Conservation (phyloP, 2,113 vertebrate genomes). For the Lycaon pictus region DNA sequence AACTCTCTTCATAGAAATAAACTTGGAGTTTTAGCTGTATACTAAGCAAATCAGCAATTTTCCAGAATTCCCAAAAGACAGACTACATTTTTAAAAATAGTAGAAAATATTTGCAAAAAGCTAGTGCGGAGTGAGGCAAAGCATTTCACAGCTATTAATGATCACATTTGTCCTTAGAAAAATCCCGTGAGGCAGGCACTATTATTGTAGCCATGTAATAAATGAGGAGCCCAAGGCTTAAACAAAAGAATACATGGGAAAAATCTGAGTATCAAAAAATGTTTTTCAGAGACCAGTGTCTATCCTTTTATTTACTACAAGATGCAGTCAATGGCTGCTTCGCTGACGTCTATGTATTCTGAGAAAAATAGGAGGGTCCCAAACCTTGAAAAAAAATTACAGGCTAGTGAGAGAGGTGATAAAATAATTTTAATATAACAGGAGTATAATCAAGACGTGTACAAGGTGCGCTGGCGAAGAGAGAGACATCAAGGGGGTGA, state of each 20-base stretch:
- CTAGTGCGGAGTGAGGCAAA: background rate
- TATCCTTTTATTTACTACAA: background rate
- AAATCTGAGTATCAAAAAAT: background rate
- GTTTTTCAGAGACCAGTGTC: background rate
- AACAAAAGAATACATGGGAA: background rate
- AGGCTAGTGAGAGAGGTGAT: background rate
- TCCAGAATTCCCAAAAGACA: background rate
- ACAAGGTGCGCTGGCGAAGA: background rate
- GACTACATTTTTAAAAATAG: background rate
- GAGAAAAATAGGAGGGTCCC: background rate
- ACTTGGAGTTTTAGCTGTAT: background rate
- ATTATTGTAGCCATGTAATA: background rate
- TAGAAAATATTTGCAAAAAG: background rate
- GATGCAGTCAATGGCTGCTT: background rate
- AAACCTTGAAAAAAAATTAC: background rate
- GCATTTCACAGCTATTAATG: background rate
- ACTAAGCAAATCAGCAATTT: background rate
- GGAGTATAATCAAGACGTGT: no score
- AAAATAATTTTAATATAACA: background rate
- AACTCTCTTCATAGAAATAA: background rate
- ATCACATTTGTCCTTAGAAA: background rate
- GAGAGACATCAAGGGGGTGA: background rate
- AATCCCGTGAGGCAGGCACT: background rate
- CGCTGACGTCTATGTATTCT: background rate
- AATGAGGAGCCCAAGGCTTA: background rate